Conservation (phyloP, 2,888 invertebrate genomes). For the Nephrotoma appendiculata region DNA sequence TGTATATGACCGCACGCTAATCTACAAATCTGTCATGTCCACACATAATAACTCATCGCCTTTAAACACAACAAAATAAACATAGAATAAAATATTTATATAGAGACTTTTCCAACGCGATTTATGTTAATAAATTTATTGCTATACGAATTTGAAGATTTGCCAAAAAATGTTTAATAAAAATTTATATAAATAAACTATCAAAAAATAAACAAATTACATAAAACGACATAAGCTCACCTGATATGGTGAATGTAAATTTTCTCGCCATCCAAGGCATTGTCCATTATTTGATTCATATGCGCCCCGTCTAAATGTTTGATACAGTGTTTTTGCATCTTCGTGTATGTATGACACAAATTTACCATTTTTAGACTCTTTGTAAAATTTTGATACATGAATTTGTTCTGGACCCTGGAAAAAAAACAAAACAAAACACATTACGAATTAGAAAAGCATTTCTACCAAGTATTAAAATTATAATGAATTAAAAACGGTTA, state of each 20-base stretch:
- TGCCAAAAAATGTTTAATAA: neutral
- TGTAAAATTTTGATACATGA: conserved; percentile 78
- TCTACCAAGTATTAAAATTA: neutral
- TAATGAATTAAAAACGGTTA: neutral
- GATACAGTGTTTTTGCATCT: conserved; percentile 78
- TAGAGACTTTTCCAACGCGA: neutral
- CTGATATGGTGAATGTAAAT: conserved; percentile 66
- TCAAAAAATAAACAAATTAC: neutral
- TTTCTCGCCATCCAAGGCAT: conserved; percentile 84
- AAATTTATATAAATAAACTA: neutral
- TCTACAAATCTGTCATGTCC: too few species aligned
- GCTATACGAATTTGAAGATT: neutral
- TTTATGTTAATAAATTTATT: neutral
- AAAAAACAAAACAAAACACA: conserved; percentile 17
- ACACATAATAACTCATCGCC: too few species aligned
- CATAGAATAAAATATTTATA: neutral
- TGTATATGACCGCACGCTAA: too few species aligned
- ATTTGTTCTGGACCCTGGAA: conserved; percentile 79
- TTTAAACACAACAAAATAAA: neutral
- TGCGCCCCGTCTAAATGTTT: conserved; percentile 80
- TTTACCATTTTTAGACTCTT: conserved; percentile 76
- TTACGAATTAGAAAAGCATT: neutral
- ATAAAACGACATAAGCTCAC: conserved; percentile 20
- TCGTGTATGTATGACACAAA: conserved; percentile 72
- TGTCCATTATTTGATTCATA: conserved; percentile 87